Percentiles rank a stretch among this genome's conserved stretches.
Evolutionary conservation across 2,113 vertebrate species (phyloP).

Genomic region (Pseudonaja textilis): DNA sequence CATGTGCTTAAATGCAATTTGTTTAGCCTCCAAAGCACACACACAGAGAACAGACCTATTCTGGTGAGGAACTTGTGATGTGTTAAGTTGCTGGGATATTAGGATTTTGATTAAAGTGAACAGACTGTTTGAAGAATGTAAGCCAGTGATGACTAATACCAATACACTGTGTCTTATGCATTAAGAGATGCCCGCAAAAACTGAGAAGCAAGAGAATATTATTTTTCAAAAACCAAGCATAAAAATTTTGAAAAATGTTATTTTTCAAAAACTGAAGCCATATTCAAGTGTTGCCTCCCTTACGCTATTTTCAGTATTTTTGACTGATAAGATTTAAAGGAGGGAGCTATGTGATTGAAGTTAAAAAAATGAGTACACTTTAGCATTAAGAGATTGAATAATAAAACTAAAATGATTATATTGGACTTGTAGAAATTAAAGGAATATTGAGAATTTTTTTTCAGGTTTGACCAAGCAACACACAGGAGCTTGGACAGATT

Average conservation of each 20-base stretch:
- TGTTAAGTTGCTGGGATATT: background rate
- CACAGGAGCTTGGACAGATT: rapidly evolving
- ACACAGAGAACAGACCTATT: background rate
- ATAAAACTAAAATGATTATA: background rate
- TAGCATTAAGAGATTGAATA: slow-evolving; percentile 21
- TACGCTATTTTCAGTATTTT: background rate
- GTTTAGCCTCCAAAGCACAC: background rate
- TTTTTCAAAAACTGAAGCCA: background rate
- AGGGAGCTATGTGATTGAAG: no score
- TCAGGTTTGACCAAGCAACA: slow-evolving; percentile 17
- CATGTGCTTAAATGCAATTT: background rate
- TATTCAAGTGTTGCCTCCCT: background rate
- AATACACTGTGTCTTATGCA: background rate
- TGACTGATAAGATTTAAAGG: slow-evolving; percentile 22
- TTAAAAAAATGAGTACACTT: background rate
- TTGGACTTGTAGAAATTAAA: background rate
- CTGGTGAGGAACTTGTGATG: background rate
- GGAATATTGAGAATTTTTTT: background rate
- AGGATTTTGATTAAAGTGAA: background rate
- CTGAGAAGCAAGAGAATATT: background rate
- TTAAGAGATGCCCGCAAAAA: background rate
- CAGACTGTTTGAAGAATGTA: background rate
- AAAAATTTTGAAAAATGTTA: no score
- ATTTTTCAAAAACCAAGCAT: background rate
- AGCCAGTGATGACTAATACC: background rate